A percentile compares a stretch with the other conserved stretches of the same genome.
phyloP scores from a whole-genome alignment of 2,888 invertebrate genomes.

The Mycalesis mineus region DNA sequence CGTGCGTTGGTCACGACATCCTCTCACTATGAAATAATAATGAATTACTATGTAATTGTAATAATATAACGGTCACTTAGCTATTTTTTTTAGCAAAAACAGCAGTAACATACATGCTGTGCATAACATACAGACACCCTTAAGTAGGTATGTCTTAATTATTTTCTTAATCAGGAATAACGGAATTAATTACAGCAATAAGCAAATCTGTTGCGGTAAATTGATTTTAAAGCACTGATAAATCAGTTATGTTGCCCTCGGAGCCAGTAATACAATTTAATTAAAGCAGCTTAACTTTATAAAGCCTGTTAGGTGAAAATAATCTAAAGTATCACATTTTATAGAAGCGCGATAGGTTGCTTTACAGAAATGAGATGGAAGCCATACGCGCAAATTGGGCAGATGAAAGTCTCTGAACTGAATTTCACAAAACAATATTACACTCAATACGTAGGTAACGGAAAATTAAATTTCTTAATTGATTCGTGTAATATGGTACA shows the following conservation, averaged over 20 bases:
- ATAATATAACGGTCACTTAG: no score
- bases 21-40: background rate
- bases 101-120: no score
- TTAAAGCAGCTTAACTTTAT: background rate
- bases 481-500: no score
- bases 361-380: background rate
- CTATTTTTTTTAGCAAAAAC: no score
- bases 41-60: background rate
- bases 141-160: no score
- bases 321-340: background rate
- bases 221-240: background rate
- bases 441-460: no score
- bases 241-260: background rate
- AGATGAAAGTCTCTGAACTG: no score
- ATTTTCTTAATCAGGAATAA: no score
- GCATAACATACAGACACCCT: no score
- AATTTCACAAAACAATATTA: no score
- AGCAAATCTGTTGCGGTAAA: background rate
- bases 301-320: background rate
- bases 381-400: background rate
- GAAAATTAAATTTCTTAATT: no score
- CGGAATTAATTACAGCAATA: background rate
- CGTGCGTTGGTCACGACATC: slow-evolving; percentile 11
- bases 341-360: background rate
- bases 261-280: background rate